These are phyloP conservation scores for Lathronympha strigana DNA, from an alignment of 2,888 invertebrate genomes.

Conservation along the genomic window DNA sequence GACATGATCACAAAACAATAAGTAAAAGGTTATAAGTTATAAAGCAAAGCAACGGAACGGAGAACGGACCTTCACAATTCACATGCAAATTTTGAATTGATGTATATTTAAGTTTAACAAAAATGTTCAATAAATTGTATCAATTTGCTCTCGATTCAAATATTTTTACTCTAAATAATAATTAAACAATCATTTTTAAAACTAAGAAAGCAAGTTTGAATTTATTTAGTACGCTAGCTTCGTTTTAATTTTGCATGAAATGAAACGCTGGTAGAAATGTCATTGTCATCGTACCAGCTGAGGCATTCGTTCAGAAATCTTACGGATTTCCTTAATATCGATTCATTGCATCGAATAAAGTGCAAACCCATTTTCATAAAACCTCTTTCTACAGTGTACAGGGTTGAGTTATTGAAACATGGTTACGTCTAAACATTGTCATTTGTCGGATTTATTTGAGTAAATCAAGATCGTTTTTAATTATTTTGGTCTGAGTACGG, in stretches of 20 bases:
- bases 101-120: not conserved
- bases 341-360: not conserved
- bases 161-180: not conserved
- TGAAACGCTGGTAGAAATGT: not conserved
- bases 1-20: not conserved
- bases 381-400: not conserved
- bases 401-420: not conserved
- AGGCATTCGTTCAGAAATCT: conserved; percentile 11
- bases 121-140: not conserved
- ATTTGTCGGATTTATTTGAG: not conserved
- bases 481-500: not conserved
- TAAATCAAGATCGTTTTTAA: not conserved
- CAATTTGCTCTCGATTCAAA: not conserved
- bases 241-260: not conserved
- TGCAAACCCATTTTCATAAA: not conserved
- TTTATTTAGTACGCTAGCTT: not conserved
- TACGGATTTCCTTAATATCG: not conserved
- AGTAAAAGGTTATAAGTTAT: too few species aligned
- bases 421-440: not conserved
- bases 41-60: too few species aligned
- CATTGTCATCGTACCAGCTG: conserved; percentile 18
- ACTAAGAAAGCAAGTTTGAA: not conserved
- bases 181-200: not conserved
- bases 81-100: not conserved
- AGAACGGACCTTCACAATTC: too few species aligned